Percentiles rank a stretch among this genome's conserved stretches.
Conservation (phyloP, 2,797 vertebrate genomes). For the Helicolenus hilgendorfi region DNA sequence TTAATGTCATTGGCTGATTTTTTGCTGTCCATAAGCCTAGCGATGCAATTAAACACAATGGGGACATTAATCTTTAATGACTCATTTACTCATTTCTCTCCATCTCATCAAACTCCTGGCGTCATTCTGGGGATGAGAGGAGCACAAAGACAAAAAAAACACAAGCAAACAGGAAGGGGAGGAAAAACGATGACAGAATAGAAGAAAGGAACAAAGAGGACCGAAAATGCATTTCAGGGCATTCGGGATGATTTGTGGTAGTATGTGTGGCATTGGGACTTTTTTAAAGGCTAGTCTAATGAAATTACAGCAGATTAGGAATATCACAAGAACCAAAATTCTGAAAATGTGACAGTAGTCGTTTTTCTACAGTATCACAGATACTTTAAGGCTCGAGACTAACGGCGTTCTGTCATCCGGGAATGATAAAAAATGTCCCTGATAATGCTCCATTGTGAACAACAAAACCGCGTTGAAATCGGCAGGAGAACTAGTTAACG, state of each 20-base stretch:
- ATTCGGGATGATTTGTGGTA: background rate
- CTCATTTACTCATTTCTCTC: constrained; percentile 34
- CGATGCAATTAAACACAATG: constrained; percentile 12
- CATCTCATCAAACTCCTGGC: background rate
- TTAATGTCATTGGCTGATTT: constrained; percentile 7
- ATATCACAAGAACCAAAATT: too few species aligned
- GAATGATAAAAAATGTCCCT: too few species aligned
- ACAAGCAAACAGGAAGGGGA: background rate
- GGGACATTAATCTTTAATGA: constrained; percentile 30
- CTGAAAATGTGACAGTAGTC: too few species aligned
- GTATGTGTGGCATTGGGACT: background rate
- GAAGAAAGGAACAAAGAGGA: background rate
- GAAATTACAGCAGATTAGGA: background rate
- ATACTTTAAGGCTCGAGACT: too few species aligned
- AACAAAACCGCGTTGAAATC: too few species aligned
- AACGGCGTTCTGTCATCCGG: too few species aligned
- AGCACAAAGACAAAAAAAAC: background rate
- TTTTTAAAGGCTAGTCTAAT: background rate
- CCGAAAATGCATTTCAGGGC: background rate
- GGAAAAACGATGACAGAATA: background rate
- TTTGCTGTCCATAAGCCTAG: constrained; percentile 19
- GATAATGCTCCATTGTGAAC: too few species aligned
- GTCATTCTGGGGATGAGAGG: background rate
- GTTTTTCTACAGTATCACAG: too few species aligned
- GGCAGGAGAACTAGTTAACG: too few species aligned